A percentile compares a stretch with the other conserved stretches of the same genome.
These are phyloP conservation scores for Nebria ingens DNA, from an alignment of 1,140 invertebrate genomes.

Conservation along the genomic window DNA sequence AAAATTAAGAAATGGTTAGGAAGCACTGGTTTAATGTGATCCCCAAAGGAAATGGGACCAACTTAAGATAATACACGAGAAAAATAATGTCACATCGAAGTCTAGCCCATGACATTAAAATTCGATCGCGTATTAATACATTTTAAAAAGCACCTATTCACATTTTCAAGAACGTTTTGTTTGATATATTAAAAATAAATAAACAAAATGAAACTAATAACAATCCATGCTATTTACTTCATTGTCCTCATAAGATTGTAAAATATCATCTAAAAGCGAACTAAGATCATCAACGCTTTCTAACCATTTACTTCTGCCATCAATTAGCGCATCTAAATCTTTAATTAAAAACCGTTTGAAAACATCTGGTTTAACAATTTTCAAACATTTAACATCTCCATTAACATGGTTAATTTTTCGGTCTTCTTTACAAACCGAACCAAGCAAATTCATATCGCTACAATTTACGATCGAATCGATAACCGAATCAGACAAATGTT, in stretches of 20 bases:
- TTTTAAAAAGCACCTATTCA: too few species aligned
- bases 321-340: constrained; percentile 42
- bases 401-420: constrained; percentile 20
- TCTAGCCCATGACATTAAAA: too few species aligned
- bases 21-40: too few species aligned
- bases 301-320: constrained; percentile 46
- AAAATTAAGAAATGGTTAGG: too few species aligned
- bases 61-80: too few species aligned
- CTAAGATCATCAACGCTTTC: constrained; percentile 45
- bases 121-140: too few species aligned
- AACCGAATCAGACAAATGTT: constrained; percentile 24
- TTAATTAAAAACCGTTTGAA: constrained; percentile 45
- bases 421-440: constrained; percentile 32
- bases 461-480: constrained; percentile 44
- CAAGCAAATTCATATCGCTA: constrained; percentile 47
- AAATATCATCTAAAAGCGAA: constrained; percentile 55
- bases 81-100: too few species aligned
- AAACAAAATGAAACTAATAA: constrained; percentile 31
- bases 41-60: too few species aligned
- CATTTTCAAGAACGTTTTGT: too few species aligned
- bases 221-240: constrained; percentile 50
- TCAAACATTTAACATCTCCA: constrained; percentile 32
- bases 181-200: too few species aligned
- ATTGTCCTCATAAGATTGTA: constrained; percentile 41
- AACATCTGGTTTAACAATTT: constrained; percentile 38